Evolutionary conservation across 2,888 invertebrate species (phyloP).

Genomic region (Brachypalpus laphriformis): DNA sequence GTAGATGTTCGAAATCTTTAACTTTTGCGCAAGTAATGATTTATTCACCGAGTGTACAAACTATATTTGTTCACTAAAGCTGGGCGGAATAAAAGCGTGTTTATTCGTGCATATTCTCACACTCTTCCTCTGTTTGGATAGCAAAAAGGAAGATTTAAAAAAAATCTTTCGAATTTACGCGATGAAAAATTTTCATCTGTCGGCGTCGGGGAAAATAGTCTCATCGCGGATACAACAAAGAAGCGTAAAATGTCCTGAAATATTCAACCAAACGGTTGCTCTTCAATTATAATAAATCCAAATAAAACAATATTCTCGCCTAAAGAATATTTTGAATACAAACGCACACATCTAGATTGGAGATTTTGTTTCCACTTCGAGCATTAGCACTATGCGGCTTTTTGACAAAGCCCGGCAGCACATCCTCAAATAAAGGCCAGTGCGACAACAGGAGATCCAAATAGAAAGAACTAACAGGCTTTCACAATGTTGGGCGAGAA

Average conservation of each 20-base stretch:
- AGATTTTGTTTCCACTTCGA: background rate
- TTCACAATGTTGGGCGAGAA: background rate
- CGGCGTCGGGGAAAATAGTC: too few species aligned
- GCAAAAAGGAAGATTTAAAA: too few species aligned
- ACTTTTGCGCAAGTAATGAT: too few species aligned
- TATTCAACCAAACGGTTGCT: background rate
- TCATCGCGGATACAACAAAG: too few species aligned
- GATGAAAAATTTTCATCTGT: too few species aligned
- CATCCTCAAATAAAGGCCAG: background rate
- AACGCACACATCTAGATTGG: background rate
- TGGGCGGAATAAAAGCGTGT: too few species aligned
- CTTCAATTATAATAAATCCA: background rate
- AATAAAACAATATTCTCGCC: background rate
- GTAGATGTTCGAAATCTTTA: too few species aligned
- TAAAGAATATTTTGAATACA: background rate
- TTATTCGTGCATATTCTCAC: too few species aligned
- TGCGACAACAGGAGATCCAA: background rate
- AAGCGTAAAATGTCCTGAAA: background rate
- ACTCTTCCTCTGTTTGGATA: too few species aligned
- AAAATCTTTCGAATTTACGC: too few species aligned
- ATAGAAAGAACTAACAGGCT: background rate
- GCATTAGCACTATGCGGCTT: background rate
- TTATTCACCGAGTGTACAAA: too few species aligned
- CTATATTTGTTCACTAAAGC: too few species aligned
- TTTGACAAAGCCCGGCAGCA: background rate